Conservation (phyloP, 2,888 invertebrate genomes). For the Serrognathus titanus region DNA sequence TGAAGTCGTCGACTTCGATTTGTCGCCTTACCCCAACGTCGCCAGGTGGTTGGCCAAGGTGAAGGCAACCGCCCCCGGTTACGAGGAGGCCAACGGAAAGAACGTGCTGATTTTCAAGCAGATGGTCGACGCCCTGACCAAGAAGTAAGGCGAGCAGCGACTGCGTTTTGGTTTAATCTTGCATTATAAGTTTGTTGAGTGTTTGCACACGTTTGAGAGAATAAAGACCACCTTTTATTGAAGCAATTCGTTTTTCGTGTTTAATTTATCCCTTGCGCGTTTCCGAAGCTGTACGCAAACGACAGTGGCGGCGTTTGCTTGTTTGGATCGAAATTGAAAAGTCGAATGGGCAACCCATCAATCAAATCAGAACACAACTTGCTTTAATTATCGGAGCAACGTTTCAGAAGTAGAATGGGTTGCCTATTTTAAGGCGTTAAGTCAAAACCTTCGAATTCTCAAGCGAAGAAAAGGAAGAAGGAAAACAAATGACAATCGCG, state of each 20-base stretch:
- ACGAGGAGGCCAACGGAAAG: constrained; percentile 47
- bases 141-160: constrained; percentile 23
- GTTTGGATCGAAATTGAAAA: too few species aligned
- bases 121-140: constrained; percentile 34
- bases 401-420: too few species aligned
- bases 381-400: too few species aligned
- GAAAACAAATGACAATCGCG: too few species aligned
- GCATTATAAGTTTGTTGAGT: background rate
- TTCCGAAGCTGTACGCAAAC: too few species aligned
- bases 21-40: constrained; percentile 67
- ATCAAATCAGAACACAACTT: too few species aligned
- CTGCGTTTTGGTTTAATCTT: background rate
- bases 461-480: too few species aligned
- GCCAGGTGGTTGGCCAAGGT: constrained; percentile 59
- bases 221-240: background rate
- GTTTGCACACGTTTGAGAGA: background rate
- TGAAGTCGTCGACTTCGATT: constrained; percentile 61
- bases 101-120: constrained; percentile 39
- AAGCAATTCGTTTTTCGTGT: background rate
- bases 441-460: too few species aligned
- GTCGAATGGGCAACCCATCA: too few species aligned
- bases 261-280: too few species aligned
- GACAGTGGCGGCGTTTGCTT: too few species aligned
- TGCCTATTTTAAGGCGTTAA: too few species aligned
- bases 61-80: constrained; percentile 58